phyloP scores from a whole-genome alignment of 1,140 invertebrate genomes.

The Proctacanthus coquilletti region DNA sequence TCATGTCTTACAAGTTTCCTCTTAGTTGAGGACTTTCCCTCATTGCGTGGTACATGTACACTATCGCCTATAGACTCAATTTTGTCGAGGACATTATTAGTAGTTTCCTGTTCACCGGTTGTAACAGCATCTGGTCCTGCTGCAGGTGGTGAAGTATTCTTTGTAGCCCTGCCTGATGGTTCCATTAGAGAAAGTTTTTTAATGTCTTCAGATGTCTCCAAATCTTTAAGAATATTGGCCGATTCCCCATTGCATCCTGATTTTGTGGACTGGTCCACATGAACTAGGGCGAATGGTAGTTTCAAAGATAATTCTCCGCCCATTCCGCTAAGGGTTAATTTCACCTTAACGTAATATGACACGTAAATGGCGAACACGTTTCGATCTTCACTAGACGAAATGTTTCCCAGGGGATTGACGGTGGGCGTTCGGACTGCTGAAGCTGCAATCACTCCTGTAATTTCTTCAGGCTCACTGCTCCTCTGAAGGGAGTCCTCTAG shows the following conservation, averaged over 20 bases:
- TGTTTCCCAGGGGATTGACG: constrained; percentile 1
- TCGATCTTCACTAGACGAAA: constrained; percentile 41
- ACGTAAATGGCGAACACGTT: constrained; percentile 83
- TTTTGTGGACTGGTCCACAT: constrained; percentile 17
- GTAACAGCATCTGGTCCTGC: too few relatives aligned
- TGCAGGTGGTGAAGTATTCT: too few relatives aligned
- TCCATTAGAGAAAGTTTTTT: too few relatives aligned
- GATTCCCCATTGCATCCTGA: constrained; percentile 10
- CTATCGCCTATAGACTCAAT: too few relatives aligned
- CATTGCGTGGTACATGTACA: too few relatives aligned
- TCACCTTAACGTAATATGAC: constrained; percentile 78
- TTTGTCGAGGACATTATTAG: too few relatives aligned
- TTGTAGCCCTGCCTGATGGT: too few relatives aligned
- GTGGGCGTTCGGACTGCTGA: constrained; percentile 25
- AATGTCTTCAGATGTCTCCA: too few relatives aligned
- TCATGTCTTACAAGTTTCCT: constrained; percentile 19
- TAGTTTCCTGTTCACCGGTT: too few relatives aligned
- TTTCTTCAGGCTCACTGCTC: constrained; percentile 27
- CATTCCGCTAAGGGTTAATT: constrained; percentile 59
- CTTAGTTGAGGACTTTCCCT: too few relatives aligned
- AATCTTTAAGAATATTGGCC: too few relatives aligned
- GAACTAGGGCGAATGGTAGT: constrained; percentile 54
- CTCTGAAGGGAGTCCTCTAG: constrained; percentile 25
- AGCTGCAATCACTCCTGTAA: constrained; percentile 22
- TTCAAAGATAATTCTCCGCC: constrained; percentile 63